Percentiles rank a stretch among this genome's conserved stretches.
Evolutionary conservation across 2,113 vertebrate species (phyloP).

Genomic region (Grus americana): DNA sequence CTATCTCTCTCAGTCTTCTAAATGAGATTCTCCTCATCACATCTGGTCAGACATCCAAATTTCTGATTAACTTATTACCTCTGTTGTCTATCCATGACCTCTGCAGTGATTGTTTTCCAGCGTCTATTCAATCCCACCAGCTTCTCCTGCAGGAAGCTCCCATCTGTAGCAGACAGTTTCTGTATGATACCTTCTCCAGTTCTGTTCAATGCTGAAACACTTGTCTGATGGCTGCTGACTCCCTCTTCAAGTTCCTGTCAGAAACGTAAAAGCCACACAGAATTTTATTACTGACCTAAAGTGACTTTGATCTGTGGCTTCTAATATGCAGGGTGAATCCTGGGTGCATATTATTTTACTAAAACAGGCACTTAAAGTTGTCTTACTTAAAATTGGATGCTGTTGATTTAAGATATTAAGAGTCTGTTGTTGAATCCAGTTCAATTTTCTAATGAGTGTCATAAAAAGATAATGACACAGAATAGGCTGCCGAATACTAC

Average conservation of each 20-base stretch:
- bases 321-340: neutral
- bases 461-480: neutral
- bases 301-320: neutral
- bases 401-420: neutral
- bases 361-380: neutral
- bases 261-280: neutral
- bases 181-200: slow-evolving; percentile 86
- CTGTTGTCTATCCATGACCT: slow-evolving; percentile 79
- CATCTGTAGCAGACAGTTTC: slow-evolving; percentile 83
- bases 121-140: slow-evolving; percentile 81
- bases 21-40: neutral
- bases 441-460: neutral
- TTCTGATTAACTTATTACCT: slow-evolving; percentile 77
- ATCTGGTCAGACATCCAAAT: neutral
- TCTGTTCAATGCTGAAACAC: slow-evolving; percentile 75
- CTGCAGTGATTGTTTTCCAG: slow-evolving; percentile 75
- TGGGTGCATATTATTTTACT: neutral
- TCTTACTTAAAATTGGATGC: neutral
- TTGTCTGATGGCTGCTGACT: slow-evolving; percentile 79
- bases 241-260: slow-evolving; percentile 91
- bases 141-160: slow-evolving; percentile 87
- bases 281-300: neutral
- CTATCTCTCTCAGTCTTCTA: neutral
- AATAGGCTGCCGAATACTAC: neutral
- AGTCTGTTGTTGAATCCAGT: neutral